phyloP scores from a whole-genome alignment of 2,113 vertebrate genomes.

The Rhipidura dahli region DNA sequence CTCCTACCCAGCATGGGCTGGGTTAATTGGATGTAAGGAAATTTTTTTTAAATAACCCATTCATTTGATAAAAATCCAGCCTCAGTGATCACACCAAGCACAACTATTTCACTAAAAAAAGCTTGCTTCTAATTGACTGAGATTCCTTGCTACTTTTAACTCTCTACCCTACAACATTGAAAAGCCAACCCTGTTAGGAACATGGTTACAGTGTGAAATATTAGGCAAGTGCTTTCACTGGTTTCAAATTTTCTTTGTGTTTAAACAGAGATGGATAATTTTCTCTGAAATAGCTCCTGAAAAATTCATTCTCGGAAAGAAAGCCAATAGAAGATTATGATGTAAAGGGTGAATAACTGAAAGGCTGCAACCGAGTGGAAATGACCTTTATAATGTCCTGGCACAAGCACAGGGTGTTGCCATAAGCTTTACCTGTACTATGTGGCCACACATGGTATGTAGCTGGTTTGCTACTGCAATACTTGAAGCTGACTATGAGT shows the following conservation, averaged over 20 bases:
- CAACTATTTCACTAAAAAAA: background rate
- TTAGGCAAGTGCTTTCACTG: background rate
- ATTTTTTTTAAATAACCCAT: background rate
- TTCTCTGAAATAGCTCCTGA: background rate
- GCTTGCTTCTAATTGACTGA: background rate
- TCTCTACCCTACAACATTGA: background rate
- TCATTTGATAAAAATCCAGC: slow-evolving; percentile 42
- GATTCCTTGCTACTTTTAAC: background rate
- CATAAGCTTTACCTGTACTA: background rate
- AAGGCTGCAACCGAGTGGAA: background rate
- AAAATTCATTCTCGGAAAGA: background rate
- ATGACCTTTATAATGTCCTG: background rate
- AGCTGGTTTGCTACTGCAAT: background rate
- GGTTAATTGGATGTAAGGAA: slow-evolving; percentile 21
- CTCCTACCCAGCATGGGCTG: background rate
- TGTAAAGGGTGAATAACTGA: background rate
- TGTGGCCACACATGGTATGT: background rate
- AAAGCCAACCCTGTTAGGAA: background rate
- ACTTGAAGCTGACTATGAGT: background rate
- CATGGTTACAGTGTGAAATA: background rate
- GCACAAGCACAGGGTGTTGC: background rate
- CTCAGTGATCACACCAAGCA: background rate
- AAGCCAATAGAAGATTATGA: background rate
- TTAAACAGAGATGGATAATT: background rate
- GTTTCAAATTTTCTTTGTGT: background rate